Evolutionary conservation across 2,888 invertebrate genomes (phyloP), one percentile per base, ranked within the genome.

Genomic region (Malachius bipustulatus): DNA sequence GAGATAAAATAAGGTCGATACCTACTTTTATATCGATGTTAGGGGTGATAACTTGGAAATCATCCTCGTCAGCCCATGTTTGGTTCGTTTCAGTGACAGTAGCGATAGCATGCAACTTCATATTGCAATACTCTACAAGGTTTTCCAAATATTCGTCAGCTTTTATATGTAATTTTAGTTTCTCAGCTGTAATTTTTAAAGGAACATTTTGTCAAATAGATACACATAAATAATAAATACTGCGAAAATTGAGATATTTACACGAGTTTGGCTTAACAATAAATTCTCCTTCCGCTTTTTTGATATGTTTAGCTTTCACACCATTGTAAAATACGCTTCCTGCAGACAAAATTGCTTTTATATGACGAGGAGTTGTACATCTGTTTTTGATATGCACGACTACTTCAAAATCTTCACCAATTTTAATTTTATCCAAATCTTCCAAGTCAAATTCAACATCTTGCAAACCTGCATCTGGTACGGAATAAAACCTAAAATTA

Each of bases 31-130:
- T 70, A 19, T 62, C 63, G 34, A 84, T 73, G 39, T 66, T 71
- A 2, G 87, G 85, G 52, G 80, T 81, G 16, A 78, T 62, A 4
- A 87, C 70, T 58, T 82, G 77, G 63, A 84, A 83, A 60, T 84
- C 82, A 48, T 85, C 84, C 49, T 84, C 82, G 44, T 78, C 82
- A 1, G 81, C 77, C 80, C 83, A 87, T 2, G 82, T 76, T 59
- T 85, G 84, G 35, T 75, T 75, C 10, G 87, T 87, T 59, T 87
- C 84, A 35, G 71, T 67, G 0, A 87, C 84, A n/a, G 75, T 75
- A 11, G 80, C 80, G 57, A 82, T 76, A 3, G 78, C 79, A 14
- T 77, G 77, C 42, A 85, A 70, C 64, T 83, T 84, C 71, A 87
- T 73, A 56, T 77, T 77, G 51, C 77, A 75, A 54, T 83, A 82